These are phyloP conservation scores for Palythoa caribaeorum DNA, from an alignment of 92 coral and sea anemone species.

Conservation along the genomic window DNA sequence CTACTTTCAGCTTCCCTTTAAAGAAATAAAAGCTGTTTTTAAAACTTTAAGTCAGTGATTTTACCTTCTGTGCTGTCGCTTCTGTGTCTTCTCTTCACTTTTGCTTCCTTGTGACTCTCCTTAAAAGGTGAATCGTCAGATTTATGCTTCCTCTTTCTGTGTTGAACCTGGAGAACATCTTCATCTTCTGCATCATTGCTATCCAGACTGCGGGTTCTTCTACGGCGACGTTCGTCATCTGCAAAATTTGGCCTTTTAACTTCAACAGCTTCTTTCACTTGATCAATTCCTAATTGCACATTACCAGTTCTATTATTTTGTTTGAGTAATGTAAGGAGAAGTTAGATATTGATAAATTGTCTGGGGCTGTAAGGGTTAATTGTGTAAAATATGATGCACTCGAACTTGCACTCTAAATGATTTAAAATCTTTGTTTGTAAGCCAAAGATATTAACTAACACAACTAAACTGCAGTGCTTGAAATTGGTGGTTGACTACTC, in stretches of 20 bases:
- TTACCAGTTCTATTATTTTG: no score
- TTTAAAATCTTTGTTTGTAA: no score
- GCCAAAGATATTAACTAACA: no score
- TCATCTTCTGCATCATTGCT: constrained; percentile 74
- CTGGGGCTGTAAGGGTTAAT: not conserved
- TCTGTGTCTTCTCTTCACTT: constrained; percentile 43
- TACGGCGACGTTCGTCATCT: constrained; percentile 72
- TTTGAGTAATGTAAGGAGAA: no score
- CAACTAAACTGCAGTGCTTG: no score
- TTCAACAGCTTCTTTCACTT: no score
- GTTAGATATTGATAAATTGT: no score
- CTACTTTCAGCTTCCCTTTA: no score
- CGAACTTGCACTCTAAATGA: no score
- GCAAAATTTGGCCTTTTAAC: not conserved
- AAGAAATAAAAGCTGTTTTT: not conserved
- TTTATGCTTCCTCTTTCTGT: constrained; percentile 70
- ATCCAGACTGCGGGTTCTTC: constrained; percentile 80
- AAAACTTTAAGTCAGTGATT: not conserved
- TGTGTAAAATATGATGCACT: not conserved
- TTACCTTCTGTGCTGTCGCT: constrained; percentile 36
- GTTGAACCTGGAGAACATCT: constrained; percentile 64
- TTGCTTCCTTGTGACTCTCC: constrained; percentile 30
- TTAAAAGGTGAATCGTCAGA: constrained; percentile 65
- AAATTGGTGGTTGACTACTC: no score
- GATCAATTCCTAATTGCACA: no score